Conservation (phyloP, 2,113 vertebrate genomes). For the Thalassoma bifasciatum region DNA sequence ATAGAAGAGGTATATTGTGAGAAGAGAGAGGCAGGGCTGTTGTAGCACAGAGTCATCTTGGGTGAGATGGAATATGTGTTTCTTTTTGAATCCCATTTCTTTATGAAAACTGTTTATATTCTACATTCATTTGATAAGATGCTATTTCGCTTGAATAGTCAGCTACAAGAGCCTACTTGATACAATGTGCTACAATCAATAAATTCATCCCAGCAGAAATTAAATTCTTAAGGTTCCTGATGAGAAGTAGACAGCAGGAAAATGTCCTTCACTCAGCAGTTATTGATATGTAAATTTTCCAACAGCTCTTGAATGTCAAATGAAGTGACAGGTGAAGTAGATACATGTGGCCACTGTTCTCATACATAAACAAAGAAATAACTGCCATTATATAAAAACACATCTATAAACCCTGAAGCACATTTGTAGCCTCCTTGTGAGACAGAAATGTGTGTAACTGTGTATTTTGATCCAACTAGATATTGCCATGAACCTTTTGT, state of each 20-base stretch:
- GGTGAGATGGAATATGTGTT: neutral
- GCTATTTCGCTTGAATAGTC: neutral
- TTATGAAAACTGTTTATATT: constrained; percentile 36
- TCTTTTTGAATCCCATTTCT: constrained; percentile 6
- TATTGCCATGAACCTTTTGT: constrained; percentile 20
- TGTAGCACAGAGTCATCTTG: neutral
- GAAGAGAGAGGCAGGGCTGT: neutral
- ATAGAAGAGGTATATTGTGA: constrained; percentile 8
- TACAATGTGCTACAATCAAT: constrained; percentile 41
- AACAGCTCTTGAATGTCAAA: constrained; percentile 42
- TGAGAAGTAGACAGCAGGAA: constrained; percentile 23
- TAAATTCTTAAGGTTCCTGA: constrained; percentile 47
- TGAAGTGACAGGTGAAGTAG: constrained; percentile 28
- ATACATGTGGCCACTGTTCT: constrained; percentile 10
- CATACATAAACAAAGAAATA: too few species aligned
- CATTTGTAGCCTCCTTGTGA: constrained; percentile 6
- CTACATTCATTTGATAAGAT: constrained; percentile 13
- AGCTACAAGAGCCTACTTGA: neutral
- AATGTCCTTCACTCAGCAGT: constrained; percentile 19
- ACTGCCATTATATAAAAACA: too few species aligned
- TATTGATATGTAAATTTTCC: constrained; percentile 42
- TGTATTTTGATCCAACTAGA: constrained; percentile 22
- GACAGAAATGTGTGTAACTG: constrained; percentile 10
- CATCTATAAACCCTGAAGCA: constrained; percentile 8
- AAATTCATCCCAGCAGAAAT: constrained; percentile 35